Evolutionary conservation across 2,797 vertebrate genomes (phyloP).

Genomic region (Sebastes paucispinis): DNA sequence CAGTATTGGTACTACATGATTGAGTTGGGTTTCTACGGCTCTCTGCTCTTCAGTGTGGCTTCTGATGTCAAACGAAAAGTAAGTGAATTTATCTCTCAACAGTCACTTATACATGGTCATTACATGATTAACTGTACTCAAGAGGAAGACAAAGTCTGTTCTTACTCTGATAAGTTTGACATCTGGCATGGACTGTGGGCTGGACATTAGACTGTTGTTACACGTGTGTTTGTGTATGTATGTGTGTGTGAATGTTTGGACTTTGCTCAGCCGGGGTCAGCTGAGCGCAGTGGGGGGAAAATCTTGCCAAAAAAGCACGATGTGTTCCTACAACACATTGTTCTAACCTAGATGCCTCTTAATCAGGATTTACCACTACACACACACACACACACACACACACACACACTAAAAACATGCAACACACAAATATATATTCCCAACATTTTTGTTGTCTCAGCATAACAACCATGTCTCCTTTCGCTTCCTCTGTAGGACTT

Average conservation of each 20-base stretch:
- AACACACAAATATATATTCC: neutral
- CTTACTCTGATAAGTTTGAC: conserved; percentile 32
- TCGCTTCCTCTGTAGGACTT: conserved; percentile 84
- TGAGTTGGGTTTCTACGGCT: conserved; percentile 93
- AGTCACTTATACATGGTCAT: neutral
- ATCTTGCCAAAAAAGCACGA: conserved; percentile 43
- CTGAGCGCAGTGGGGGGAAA: conserved; percentile 37
- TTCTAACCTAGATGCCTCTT: conserved; percentile 25
- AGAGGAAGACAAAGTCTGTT: conserved; percentile 15
- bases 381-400: neutral
- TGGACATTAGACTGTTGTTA: conserved; percentile 73
- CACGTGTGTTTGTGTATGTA: conserved; percentile 48
- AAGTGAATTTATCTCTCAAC: conserved; percentile 61
- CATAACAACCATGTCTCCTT: neutral
- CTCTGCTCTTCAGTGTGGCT: conserved; percentile 93
- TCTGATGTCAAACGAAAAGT: conserved; percentile 97
- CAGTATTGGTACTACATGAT: conserved; percentile 95
- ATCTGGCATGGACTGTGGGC: conserved; percentile 33
- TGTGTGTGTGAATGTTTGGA: conserved; percentile 39
- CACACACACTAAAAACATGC: neutral
- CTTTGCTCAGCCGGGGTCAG: conserved; percentile 58
- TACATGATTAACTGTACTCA: neutral
- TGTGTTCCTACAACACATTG: conserved; percentile 36
- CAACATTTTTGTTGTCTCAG: neutral
- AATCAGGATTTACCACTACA: conserved; percentile 32